Percentiles rank a stretch among this genome's conserved stretches.
Evolutionary conservation across 2,888 invertebrate species (phyloP).

Genomic region (Gibbula magus): DNA sequence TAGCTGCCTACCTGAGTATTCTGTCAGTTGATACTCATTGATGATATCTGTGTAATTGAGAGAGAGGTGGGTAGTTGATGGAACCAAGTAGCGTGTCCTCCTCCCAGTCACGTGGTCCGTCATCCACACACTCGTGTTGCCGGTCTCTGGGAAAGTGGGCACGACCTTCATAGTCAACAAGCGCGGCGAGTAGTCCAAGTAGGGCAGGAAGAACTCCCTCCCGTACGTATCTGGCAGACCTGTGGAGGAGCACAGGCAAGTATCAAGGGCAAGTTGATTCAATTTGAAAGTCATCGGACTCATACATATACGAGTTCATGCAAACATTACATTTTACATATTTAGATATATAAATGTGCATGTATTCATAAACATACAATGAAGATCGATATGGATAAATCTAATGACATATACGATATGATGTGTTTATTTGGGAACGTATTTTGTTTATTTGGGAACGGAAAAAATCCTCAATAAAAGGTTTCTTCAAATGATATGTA

Average conservation of each 20-base stretch:
- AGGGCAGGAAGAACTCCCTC: slow-evolving; percentile 20
- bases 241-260: background rate
- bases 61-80: background rate
- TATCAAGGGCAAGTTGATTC: too few relatives aligned
- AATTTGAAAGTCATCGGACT: too few relatives aligned
- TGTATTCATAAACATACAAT: too few relatives aligned
- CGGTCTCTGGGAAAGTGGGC: background rate
- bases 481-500: too few relatives aligned
- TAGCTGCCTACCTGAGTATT: background rate
- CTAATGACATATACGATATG: too few relatives aligned
- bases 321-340: too few relatives aligned
- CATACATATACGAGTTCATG: too few relatives aligned
- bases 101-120: background rate
- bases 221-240: slow-evolving; percentile 4
- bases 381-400: too few relatives aligned
- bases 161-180: background rate
- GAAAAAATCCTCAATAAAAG: too few relatives aligned
- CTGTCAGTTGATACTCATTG: background rate
- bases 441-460: too few relatives aligned
- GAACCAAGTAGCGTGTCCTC: background rate
- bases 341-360: too few relatives aligned
- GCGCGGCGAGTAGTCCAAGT: background rate
- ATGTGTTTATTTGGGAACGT: too few relatives aligned
- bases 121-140: background rate
- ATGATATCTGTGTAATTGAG: slow-evolving; percentile 7